Percentiles rank a stretch among this genome's conserved stretches.
These are phyloP conservation scores for Whitmania pigra DNA, from an alignment of 1,140 invertebrate genomes.

Conservation along the genomic window DNA sequence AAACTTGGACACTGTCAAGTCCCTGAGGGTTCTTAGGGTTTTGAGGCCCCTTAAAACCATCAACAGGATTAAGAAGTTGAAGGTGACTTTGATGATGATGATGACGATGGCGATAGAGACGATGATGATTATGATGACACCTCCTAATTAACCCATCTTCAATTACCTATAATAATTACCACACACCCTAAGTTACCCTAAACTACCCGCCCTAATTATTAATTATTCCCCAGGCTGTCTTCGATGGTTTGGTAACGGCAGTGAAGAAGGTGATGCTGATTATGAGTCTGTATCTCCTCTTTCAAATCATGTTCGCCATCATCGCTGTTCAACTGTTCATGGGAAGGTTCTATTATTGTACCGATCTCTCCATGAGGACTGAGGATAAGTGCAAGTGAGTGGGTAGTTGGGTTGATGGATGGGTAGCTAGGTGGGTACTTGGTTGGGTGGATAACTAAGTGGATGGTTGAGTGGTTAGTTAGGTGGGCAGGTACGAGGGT, in stretches of 20 bases:
- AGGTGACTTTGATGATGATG: constrained; percentile 35
- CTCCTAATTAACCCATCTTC: too few relatives aligned
- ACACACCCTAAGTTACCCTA: neutral
- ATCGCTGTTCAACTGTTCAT: constrained; percentile 99
- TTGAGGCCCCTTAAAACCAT: constrained; percentile 98
- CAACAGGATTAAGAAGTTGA: constrained; percentile 88
- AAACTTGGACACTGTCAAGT: constrained; percentile 98
- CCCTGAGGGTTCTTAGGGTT: constrained; percentile 89
- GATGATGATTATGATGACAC: too few relatives aligned
- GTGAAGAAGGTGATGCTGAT: constrained; percentile 99
- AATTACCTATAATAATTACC: neutral
- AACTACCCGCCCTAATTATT: neutral
- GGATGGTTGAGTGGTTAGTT: neutral
- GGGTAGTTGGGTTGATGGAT: constrained; percentile 25
- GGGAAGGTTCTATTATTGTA: constrained; percentile 98
- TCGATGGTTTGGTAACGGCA: constrained; percentile 99
- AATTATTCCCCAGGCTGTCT: constrained; percentile 76
- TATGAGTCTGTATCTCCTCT: constrained; percentile 99
- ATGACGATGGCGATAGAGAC: neutral
- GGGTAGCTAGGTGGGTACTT: neutral
- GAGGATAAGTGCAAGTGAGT: constrained; percentile 87
- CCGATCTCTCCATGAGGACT: constrained; percentile 90
- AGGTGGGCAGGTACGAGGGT: neutral
- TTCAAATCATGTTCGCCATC: constrained; percentile 99
- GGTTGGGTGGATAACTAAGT: neutral